phyloP scores from a whole-genome alignment of 2,797 vertebrate species.

The Lepilemur septentrionalis region DNA sequence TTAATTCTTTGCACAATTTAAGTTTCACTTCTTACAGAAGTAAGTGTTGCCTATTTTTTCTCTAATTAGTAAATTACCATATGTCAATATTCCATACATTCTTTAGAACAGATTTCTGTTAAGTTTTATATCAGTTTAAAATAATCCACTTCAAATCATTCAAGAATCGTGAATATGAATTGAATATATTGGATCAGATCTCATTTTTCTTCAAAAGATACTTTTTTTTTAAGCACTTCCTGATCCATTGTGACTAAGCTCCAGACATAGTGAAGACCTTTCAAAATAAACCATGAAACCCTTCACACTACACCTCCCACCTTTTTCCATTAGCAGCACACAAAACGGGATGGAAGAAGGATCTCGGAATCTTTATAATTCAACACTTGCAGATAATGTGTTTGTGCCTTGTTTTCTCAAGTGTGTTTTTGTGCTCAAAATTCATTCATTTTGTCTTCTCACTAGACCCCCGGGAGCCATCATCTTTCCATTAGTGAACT shows the following conservation, averaged over 20 bases:
- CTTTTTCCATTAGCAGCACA: slow-evolving; percentile 66
- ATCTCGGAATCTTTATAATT: slow-evolving; percentile 77
- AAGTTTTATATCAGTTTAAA: slow-evolving; percentile 58
- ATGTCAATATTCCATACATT: slow-evolving; percentile 52
- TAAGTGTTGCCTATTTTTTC: background rate
- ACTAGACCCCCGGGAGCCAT: slow-evolving; percentile 79
- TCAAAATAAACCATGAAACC: background rate
- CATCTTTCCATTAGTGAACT: slow-evolving; percentile 81
- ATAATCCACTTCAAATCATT: slow-evolving; percentile 36
- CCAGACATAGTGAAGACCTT: background rate
- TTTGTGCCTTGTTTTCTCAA: slow-evolving; percentile 75
- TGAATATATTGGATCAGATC: background rate
- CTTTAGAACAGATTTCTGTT: slow-evolving; percentile 60
- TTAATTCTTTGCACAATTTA: background rate
- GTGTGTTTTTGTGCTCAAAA: slow-evolving; percentile 76
- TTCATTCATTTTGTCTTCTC: slow-evolving; percentile 76
- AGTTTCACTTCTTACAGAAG: slow-evolving; percentile 40
- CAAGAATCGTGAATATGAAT: slow-evolving; percentile 41
- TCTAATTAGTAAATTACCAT: slow-evolving; percentile 61
- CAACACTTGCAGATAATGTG: slow-evolving; percentile 74
- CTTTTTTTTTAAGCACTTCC: background rate
- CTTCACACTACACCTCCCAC: background rate
- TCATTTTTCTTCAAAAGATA: slow-evolving; percentile 28
- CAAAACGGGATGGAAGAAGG: slow-evolving; percentile 58
- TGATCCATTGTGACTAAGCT: background rate